These are phyloP conservation scores for Tetrao urogallus DNA, from an alignment of 2,113 vertebrate species.

Conservation along the genomic window DNA sequence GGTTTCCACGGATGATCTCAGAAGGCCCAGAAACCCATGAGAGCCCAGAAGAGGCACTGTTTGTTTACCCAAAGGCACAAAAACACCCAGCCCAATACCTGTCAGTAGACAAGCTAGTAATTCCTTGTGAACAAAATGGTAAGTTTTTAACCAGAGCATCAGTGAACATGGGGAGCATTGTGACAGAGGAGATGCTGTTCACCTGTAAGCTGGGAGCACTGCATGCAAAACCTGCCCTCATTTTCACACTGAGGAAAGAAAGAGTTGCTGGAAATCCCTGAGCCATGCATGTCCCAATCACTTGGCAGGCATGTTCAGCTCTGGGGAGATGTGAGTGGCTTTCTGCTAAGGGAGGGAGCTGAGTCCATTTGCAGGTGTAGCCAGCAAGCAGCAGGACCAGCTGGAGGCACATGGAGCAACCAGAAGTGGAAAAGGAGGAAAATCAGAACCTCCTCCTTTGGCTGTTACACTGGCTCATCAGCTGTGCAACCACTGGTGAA, in stretches of 20 bases:
- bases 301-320: neutral
- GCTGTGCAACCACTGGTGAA: neutral
- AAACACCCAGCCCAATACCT: neutral
- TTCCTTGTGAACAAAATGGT: neutral
- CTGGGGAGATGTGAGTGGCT: neutral
- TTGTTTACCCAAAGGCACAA: neutral
- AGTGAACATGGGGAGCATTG: neutral
- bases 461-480: neutral
- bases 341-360: neutral
- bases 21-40: fast-evolving
- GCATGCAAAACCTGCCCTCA: neutral
- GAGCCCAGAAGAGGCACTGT: neutral
- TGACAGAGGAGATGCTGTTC: neutral
- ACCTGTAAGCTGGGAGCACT: fast-evolving
- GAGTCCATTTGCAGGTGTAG: neutral
- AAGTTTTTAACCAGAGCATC: fast-evolving
- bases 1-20: neutral
- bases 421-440: neutral
- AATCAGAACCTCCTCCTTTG: neutral
- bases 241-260: neutral
- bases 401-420: neutral
- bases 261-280: neutral
- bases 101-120: neutral
- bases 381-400: neutral
- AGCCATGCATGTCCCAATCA: neutral